Conservation (phyloP, 2,888 invertebrate species). For the Hirtodrosophila cameraria region DNA sequence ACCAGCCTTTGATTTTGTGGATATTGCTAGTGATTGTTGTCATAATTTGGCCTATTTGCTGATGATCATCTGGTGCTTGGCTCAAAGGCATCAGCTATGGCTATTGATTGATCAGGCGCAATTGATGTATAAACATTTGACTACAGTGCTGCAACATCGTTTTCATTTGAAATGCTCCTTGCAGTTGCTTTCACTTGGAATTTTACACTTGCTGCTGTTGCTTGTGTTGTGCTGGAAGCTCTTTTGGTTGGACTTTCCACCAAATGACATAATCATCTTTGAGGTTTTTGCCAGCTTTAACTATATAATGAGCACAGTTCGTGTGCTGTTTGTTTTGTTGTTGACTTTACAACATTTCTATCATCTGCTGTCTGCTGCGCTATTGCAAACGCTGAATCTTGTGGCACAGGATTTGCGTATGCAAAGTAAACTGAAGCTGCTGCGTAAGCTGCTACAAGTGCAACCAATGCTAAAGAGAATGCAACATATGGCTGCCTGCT, state of each 20-base stretch:
- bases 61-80: constrained; percentile 14
- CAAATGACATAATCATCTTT: fast-evolving
- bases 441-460: constrained; percentile 22
- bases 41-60: not conserved
- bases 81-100: constrained; percentile 13
- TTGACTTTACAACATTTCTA: constrained; percentile 32
- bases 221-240: constrained; percentile 2
- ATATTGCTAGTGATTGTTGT: not conserved
- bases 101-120: constrained; percentile 36
- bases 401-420: constrained; percentile 1
- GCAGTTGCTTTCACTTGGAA: constrained; percentile 3
- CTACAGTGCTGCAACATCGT: not conserved
- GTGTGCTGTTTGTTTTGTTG: constrained; percentile 18
- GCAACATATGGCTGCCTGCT: constrained; percentile 41
- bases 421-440: not conserved
- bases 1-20: not conserved
- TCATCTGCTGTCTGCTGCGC: constrained; percentile 40
- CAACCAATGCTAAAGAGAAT: constrained; percentile 8
- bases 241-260: constrained; percentile 4
- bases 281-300: fast-evolving
- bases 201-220: constrained; percentile 25
- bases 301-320: constrained; percentile 20
- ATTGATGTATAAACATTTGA: constrained; percentile 15
- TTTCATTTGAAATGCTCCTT: constrained; percentile 16
- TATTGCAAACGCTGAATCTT: constrained; percentile 41